Evolutionary conservation across 2,113 vertebrate genomes (phyloP).

Genomic region (Taxidea taxus): DNA sequence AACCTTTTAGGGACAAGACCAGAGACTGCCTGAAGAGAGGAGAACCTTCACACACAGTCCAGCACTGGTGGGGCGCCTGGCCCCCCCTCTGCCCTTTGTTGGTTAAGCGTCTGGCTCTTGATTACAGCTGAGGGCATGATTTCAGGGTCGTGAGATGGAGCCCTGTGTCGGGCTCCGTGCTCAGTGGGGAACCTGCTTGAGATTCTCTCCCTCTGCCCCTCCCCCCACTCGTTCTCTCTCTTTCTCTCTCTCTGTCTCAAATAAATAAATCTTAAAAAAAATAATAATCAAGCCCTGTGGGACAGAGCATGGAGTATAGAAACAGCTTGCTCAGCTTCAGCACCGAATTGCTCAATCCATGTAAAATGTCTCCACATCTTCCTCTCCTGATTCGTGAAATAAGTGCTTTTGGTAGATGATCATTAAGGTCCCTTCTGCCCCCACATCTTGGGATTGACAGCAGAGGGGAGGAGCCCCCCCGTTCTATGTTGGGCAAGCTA

Average conservation of each 20-base stretch:
- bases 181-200: neutral
- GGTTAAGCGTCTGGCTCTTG: neutral
- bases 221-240: neutral
- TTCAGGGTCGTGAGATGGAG: neutral
- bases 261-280: neutral
- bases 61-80: neutral
- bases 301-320: neutral
- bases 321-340: neutral
- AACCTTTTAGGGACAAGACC: neutral
- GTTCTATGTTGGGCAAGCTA: neutral
- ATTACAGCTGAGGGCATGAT: neutral
- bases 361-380: neutral
- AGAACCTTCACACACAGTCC: neutral
- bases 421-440: neutral
- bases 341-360: neutral
- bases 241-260: neutral
- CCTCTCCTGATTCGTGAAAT: neutral
- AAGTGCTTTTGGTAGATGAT: neutral
- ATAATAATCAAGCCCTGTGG: neutral
- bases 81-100: fast-evolving
- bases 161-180: fast-evolving
- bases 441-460: neutral
- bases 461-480: neutral
- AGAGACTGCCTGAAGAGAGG: neutral
- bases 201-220: neutral